Percentiles rank a stretch among this genome's conserved stretches.
Conservation (phyloP, 2,888 invertebrate genomes). For the Agonopterix subpropinquella region DNA sequence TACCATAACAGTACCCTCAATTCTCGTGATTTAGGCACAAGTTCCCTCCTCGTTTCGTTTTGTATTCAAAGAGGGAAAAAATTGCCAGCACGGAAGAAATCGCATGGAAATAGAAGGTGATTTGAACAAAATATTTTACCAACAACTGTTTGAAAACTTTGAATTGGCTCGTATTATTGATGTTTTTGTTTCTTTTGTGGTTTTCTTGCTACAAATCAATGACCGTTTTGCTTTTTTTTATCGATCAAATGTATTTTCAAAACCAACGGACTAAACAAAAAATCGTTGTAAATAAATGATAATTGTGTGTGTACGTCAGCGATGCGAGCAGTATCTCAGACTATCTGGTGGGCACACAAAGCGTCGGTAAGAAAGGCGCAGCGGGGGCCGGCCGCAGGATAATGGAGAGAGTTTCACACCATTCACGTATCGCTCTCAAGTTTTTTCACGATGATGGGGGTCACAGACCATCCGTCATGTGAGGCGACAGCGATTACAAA, state of each 20-base stretch:
- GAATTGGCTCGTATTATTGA: slow-evolving; percentile 6
- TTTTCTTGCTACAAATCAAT: slow-evolving; percentile 20
- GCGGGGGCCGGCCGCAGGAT: slow-evolving; percentile 46
- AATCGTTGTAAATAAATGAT: slow-evolving; percentile 48
- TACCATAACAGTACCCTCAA: slow-evolving; percentile 43
- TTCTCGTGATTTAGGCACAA: slow-evolving; percentile 8
- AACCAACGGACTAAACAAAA: slow-evolving; percentile 46
- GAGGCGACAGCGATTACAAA: slow-evolving; percentile 8
- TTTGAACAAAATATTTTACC: slow-evolving; percentile 51
- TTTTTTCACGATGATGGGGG: slow-evolving; percentile 43
- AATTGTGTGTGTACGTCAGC: slow-evolving; percentile 35
- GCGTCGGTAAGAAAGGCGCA: slow-evolving; percentile 47
- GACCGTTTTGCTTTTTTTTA: slow-evolving; percentile 27
- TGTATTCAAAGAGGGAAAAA: slow-evolving; percentile 45
- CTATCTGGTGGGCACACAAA: slow-evolving; percentile 42
- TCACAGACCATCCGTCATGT: slow-evolving; percentile 16
- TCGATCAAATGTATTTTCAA: slow-evolving; percentile 32
- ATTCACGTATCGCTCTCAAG: slow-evolving; percentile 46
- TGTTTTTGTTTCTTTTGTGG: slow-evolving; percentile 25
- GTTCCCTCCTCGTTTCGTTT: slow-evolving; percentile 27
- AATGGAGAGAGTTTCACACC: slow-evolving; percentile 58
- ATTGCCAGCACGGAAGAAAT: slow-evolving; percentile 33
- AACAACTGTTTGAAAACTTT: slow-evolving; percentile 22
- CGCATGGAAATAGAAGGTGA: slow-evolving; percentile 40
- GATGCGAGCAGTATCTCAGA: slow-evolving; percentile 29